Evolutionary conservation across 2,888 invertebrate species (phyloP), one percentile per base, ranked within the genome.

Genomic region (Ochlodes sylvanus): DNA sequence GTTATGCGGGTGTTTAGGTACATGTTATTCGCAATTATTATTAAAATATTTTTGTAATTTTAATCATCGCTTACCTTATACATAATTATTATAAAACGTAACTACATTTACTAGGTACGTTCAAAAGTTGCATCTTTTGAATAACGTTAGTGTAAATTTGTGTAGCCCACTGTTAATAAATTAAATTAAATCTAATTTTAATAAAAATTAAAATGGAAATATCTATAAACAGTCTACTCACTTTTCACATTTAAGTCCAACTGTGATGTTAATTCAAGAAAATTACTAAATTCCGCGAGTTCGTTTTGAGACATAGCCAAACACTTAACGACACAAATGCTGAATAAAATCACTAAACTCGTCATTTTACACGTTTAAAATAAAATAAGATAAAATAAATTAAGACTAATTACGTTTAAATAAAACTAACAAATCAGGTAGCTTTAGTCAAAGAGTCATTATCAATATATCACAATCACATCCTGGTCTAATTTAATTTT

Each of bases 211-310:
- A 2, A 27, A 27, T 2, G 7, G 9, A 47, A 61, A 56, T n/a
- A 50, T 19, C 12, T 14, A 57, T 19, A 41, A 38, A 41, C 5
- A 7, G 19, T 34, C 14, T 44, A 85, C 92, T 90, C 81, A 93
- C 93, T 92, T 86, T 88, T 90, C 32, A 91, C 82, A 70, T 85
- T 86, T 70, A 88, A 84, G 79, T 92, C 91, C 79, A 93, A 82
- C 50, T 85, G 85, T 5, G 93, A 91, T 1, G 92, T 90, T 76
- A 84, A 85, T 70, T 82, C 79, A 68, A 94, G 78, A 71, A 87
- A 90, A 63, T 90, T 86, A 72, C 81, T 85, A 78, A 92, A 94
- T 72, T 93, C 92, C 73, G 90, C 87, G 32, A 93, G 75, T 76
- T 93, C 93, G 69, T 83, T 77, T 47, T 78, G 75, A 47, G 86